Percentiles rank a stretch among this genome's conserved stretches.
Evolutionary conservation across 2,113 vertebrate genomes (phyloP).

Genomic region (Phainopepla nitens): DNA sequence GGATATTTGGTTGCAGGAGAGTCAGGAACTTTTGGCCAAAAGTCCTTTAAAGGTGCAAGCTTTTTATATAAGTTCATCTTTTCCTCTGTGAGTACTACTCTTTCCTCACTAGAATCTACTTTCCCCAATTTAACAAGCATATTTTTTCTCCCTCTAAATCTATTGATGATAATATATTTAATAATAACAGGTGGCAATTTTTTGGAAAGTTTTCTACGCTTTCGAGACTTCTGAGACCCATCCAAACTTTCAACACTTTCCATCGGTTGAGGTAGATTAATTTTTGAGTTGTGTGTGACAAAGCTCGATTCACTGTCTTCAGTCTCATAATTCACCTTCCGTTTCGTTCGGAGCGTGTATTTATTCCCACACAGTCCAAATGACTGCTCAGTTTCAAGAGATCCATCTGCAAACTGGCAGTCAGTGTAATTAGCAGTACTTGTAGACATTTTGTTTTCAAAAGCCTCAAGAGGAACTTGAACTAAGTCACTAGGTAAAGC

Average conservation of each 20-base stretch:
- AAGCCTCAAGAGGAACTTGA: conserved; percentile 68
- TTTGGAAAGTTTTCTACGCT: conserved; percentile 85
- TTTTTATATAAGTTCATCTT: conserved; percentile 86
- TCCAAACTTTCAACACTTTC: conserved; percentile 74
- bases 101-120: conserved; percentile 85
- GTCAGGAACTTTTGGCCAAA: conserved; percentile 95
- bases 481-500: conserved; percentile 66
- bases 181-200: conserved; percentile 95
- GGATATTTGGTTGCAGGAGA: conserved; percentile 91
- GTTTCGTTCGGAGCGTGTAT: conserved; percentile 90
- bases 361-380: conserved; percentile 89
- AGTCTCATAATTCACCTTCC: conserved; percentile 85
- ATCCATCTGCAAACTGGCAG: conserved; percentile 71
- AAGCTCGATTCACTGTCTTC: conserved; percentile 84
- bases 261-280: conserved; percentile 66
- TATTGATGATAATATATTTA: conserved; percentile 98
- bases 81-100: conserved; percentile 87
- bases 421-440: conserved; percentile 67
- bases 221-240: conserved; percentile 80
- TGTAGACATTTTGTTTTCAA: conserved; percentile 73
- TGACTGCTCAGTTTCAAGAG: conserved; percentile 74
- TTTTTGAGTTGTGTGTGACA: conserved; percentile 76
- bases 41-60: conserved; percentile 92
- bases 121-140: conserved; percentile 96
- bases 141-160: conserved; percentile 98